Evolutionary conservation across 2,797 vertebrate species (phyloP).

Genomic region (Clarias pachynema): DNA sequence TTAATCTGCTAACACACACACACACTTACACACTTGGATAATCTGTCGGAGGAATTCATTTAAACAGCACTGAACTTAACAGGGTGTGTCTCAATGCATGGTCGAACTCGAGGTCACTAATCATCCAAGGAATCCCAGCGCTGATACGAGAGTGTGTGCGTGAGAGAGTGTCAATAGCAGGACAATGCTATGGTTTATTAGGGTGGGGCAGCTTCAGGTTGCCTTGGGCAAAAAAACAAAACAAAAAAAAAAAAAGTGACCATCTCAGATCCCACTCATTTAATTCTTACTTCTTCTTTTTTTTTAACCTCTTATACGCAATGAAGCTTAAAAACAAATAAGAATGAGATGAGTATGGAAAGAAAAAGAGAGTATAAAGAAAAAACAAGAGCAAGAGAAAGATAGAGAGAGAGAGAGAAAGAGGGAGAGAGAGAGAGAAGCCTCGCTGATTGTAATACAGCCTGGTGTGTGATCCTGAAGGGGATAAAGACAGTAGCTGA

Average conservation of each 20-base stretch:
- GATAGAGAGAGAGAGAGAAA: background rate
- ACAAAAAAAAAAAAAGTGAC: background rate
- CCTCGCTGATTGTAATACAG: conserved; percentile 32
- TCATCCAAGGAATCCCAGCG: conserved; percentile 55
- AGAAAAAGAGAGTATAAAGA: background rate
- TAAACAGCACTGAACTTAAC: conserved; percentile 17
- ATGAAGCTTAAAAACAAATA: background rate
- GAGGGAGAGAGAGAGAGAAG: background rate
- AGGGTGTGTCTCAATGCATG: conserved; percentile 50
- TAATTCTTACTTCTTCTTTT: conserved; percentile 2
- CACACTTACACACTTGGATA: conserved; percentile 6
- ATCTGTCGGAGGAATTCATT: background rate
- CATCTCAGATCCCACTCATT: background rate
- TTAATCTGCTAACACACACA: conserved; percentile 10
- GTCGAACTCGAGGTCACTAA: conserved; percentile 54
- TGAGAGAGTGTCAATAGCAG: conserved; percentile 46
- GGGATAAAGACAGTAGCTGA: conserved; percentile 60
- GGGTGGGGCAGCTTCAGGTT: conserved; percentile 45
- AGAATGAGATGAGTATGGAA: background rate
- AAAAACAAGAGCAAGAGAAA: too few species aligned
- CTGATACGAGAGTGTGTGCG: conserved; percentile 47
- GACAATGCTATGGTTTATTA: conserved; percentile 54
- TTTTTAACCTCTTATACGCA: background rate
- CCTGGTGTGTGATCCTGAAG: conserved; percentile 46
- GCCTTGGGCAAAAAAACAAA: conserved; percentile 43